Conservation (phyloP, 2,888 invertebrate species). For the Tuta absoluta region DNA sequence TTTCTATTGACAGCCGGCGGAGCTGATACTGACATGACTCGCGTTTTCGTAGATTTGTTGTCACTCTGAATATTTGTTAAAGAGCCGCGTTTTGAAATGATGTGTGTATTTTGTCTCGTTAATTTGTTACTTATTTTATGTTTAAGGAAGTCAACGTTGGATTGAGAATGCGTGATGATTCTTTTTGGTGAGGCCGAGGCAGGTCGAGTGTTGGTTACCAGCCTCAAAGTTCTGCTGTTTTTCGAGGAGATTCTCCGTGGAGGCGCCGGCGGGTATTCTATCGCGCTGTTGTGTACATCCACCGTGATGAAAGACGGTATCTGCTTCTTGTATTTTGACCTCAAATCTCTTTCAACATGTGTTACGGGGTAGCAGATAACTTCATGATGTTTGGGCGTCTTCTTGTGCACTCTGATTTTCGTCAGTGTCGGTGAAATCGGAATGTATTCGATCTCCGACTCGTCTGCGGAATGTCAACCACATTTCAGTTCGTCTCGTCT, state of each 20-base stretch:
- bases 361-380: slow-evolving; percentile 83
- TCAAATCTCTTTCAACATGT: slow-evolving; percentile 55
- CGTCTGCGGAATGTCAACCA: slow-evolving; percentile 84
- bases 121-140: slow-evolving; percentile 83
- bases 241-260: slow-evolving; percentile 89
- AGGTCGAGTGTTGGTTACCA: slow-evolving; percentile 80
- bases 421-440: slow-evolving; percentile 90
- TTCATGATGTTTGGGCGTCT: slow-evolving; percentile 75
- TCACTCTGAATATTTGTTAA: slow-evolving; percentile 31
- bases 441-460: slow-evolving; percentile 89
- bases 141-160: slow-evolving; percentile 83
- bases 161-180: slow-evolving; percentile 55
- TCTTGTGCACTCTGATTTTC: slow-evolving; percentile 89
- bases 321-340: slow-evolving; percentile 80
- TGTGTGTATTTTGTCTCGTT: slow-evolving; percentile 73
- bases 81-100: slow-evolving; percentile 53
- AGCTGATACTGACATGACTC: slow-evolving; percentile 67
- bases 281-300: slow-evolving; percentile 52
- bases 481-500: slow-evolving; percentile 50
- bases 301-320: slow-evolving; percentile 79
- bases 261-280: slow-evolving; percentile 84
- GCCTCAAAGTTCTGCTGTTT: slow-evolving; percentile 84
- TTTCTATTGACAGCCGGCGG: slow-evolving; percentile 70
- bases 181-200: slow-evolving; percentile 61
- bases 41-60: slow-evolving; percentile 43